These are phyloP conservation scores for Dromiciops gliroides DNA, from an alignment of 2,113 vertebrate genomes.

Conservation along the genomic window DNA sequence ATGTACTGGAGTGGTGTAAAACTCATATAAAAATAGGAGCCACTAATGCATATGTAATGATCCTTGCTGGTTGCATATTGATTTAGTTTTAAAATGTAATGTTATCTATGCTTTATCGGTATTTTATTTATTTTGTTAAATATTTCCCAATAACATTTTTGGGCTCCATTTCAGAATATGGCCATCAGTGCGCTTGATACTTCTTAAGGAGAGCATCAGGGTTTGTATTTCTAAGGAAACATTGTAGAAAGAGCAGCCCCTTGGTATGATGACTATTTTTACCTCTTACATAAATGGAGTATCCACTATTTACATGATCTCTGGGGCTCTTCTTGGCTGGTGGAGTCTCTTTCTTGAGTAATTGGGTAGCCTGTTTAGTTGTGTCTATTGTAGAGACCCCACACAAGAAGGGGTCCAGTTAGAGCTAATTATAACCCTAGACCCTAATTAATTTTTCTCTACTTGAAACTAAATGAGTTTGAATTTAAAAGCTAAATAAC, in stretches of 20 bases:
- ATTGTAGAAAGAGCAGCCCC: neutral
- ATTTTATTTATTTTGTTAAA: neutral
- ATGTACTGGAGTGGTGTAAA: neutral
- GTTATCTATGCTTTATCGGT: neutral
- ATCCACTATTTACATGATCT: neutral
- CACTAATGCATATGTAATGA: neutral
- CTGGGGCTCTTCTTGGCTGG: neutral
- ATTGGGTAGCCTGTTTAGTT: neutral
- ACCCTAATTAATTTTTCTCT: too few species aligned
- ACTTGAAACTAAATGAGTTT: too few species aligned
- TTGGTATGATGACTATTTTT: neutral
- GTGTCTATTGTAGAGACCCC: too few species aligned
- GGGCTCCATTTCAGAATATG: neutral
- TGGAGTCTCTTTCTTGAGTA: neutral
- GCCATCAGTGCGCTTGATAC: neutral
- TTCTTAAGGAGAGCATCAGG: neutral
- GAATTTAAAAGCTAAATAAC: neutral
- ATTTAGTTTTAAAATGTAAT: neutral
- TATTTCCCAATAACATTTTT: neutral
- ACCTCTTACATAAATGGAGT: neutral
- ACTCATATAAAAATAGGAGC: neutral
- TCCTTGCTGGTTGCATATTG: neutral
- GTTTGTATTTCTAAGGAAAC: neutral
- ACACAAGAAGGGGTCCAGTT: too few species aligned
- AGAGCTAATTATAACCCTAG: too few species aligned